Base-by-base conservation (phyloP, 2,797 vertebrate genomes). In the Phaenicophaeus curvirostris region DNA sequence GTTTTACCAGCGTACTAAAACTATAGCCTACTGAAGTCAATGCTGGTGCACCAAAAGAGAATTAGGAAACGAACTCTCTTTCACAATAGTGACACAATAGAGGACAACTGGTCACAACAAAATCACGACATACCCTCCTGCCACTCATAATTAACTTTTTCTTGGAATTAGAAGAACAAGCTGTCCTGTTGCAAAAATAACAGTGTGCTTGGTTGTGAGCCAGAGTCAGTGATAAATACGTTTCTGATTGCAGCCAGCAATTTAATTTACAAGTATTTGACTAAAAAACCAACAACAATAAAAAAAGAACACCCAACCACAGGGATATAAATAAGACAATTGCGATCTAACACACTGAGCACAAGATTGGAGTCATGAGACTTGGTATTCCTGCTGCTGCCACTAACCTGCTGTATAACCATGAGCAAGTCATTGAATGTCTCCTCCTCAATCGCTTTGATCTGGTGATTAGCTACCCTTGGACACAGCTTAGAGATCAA, bases 111-210 rank as follows among this genome's bases (percentile, higher is more conserved):
- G 58, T 79, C 73, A 69, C 41, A 88, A 65, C 11, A 76, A 94
- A 93, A 86, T 84, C 93, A 90, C 2, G 28, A 91, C 85, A 86
- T 72, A 66, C 58, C 21, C 13, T 86, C 35, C 42, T 94, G 85
- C 25, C 2, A 62, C 50, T 93, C 50, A 24, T 57, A 79, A 91
- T 86, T 81, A 86, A 73, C 48, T 87, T 94, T 82, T 87, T 67
- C 67, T 93, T 85, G 75, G 77, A 85, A 93, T 50, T 44, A 89
- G 81, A 76, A 28, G 79, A 91, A 90, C 89, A 39, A 20, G 33
- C 67, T 58, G 91, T 87, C 91, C 68, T 83, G 7, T 57, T 94
- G 79, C 73, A 94, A 86, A 95, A 96, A 91, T 93, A 96, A 72
- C 81, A 87, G 41, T 21, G 51, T 66, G 10, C 73, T 92, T 95